phyloP scores from a whole-genome alignment of 2,888 invertebrate species.

The Hirtodrosophila alboralis region DNA sequence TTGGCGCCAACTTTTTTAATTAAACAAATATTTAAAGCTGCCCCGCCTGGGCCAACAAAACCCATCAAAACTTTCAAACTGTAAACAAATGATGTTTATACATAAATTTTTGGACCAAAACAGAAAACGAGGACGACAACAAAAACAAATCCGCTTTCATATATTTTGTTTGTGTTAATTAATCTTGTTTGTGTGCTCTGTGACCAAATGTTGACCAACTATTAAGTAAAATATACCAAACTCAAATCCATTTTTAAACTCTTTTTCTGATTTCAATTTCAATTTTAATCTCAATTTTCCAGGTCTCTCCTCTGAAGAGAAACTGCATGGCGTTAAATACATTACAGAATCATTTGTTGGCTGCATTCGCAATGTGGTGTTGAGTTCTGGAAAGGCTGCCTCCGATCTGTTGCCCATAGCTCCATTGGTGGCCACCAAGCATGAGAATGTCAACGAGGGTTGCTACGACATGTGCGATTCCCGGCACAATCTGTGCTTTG shows the following conservation, averaged over 20 bases:
- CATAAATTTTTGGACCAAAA: constrained; percentile 6
- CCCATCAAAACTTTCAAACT: constrained; percentile 56
- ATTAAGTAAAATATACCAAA: constrained; percentile 25
- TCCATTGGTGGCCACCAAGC: constrained; percentile 93
- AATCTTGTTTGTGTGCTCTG: constrained; percentile 65
- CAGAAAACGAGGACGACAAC: constrained; percentile 19
- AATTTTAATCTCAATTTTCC: constrained; percentile 20
- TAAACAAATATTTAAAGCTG: constrained; percentile 68
- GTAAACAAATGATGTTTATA: constrained; percentile 60
- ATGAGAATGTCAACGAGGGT: constrained; percentile 94
- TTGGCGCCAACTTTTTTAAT: constrained; percentile 66
- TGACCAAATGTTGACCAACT: constrained; percentile 48
- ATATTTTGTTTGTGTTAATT: constrained; percentile 70
- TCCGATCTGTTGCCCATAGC: constrained; percentile 92
- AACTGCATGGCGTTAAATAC: constrained; percentile 94
- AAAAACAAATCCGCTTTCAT: constrained; percentile 59
- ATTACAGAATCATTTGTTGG: constrained; percentile 97
- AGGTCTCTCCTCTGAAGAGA: constrained; percentile 95
- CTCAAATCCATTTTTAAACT: not conserved
- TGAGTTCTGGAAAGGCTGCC: constrained; percentile 94
- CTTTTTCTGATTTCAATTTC: constrained; percentile 9
- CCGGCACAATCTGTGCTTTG: constrained; percentile 92
- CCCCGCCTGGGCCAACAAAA: constrained; percentile 20
- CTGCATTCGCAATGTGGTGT: constrained; percentile 93
- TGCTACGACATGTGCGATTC: constrained; percentile 93